Conservation (phyloP, 2,888 invertebrate species). For the Doris montereyensis region DNA sequence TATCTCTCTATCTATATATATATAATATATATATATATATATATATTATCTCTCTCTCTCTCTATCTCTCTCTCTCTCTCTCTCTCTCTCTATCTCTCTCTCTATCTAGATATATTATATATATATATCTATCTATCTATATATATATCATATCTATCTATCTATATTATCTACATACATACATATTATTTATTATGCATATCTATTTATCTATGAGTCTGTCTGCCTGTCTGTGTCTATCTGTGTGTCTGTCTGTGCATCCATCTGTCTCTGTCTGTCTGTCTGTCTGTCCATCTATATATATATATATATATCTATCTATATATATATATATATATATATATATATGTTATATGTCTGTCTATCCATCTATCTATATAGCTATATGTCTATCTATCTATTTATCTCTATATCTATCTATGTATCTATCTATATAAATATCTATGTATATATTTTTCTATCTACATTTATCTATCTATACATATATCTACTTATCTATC, state of each 20-base stretch:
- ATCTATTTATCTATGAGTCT: not conserved
- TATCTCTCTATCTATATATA: not conserved
- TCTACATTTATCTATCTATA: too few species aligned
- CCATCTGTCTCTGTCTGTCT: not conserved
- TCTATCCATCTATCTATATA: too few species aligned
- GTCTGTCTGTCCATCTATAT: too few species aligned
- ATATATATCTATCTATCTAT: not conserved
- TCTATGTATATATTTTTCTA: too few species aligned
- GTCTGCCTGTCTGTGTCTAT: not conserved
- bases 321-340: too few species aligned
- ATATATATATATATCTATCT: too few species aligned
- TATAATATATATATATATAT: too few species aligned
- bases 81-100: constrained; percentile 3
- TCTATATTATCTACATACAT: not conserved
- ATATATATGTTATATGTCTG: too few species aligned
- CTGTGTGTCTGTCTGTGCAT: not conserved
- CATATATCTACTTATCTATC: too few species aligned
- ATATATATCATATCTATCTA: not conserved
- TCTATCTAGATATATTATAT: not conserved
- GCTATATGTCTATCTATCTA: too few species aligned
- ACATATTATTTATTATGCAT: not conserved
- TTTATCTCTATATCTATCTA: too few species aligned
- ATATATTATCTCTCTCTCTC: not conserved
- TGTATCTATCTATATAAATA: too few species aligned
- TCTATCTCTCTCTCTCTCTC: not conserved